These are phyloP conservation scores for Lingula anatina DNA, from an alignment of 2,888 invertebrate species.

Conservation along the genomic window DNA sequence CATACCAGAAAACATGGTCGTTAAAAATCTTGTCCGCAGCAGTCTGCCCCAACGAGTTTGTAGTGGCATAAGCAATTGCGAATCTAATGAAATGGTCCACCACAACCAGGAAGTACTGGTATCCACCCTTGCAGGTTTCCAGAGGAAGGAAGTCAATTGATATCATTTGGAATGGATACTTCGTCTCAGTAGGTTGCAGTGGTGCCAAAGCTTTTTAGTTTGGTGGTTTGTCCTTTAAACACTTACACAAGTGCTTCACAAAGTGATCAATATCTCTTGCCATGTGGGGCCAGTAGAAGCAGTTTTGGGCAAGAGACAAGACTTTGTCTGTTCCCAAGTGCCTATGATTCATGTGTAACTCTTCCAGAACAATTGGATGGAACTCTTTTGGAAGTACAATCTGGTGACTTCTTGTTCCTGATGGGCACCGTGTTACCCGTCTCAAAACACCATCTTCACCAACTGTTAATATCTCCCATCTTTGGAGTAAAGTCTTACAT, in stretches of 20 bases:
- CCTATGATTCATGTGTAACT: conserved; percentile 11
- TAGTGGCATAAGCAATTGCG: conserved; percentile 6
- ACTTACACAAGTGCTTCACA: conserved; percentile 7
- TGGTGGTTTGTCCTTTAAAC: conserved; percentile 10
- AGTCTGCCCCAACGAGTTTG: conserved; percentile 7
- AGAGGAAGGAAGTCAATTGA: conserved; percentile 14
- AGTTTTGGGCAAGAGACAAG: no score
- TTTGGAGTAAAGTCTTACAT: conserved; percentile 1
- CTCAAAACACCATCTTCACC: conserved; percentile 4
- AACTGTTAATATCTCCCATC: conserved; percentile 5
- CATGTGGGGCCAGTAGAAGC: conserved; percentile 18
- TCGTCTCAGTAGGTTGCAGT: conserved; percentile 7
- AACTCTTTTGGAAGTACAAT: conserved; percentile 9
- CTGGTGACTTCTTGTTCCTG: conserved; percentile 2
- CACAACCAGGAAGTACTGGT: conserved; percentile 10
- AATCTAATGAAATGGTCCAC: conserved; percentile 9
- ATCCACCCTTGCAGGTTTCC: conserved; percentile 9
- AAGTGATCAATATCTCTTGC: conserved; percentile 8
- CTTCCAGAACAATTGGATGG: background rate
- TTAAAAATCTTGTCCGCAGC: no score
- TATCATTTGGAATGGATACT: conserved; percentile 10
- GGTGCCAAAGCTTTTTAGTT: conserved; percentile 2
- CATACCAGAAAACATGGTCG: background rate
- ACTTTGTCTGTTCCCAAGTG: no score
- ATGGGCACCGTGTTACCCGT: background rate